Evolutionary conservation across 2,113 vertebrate genomes (phyloP).

Genomic region (Salvelinus fontinalis): DNA sequence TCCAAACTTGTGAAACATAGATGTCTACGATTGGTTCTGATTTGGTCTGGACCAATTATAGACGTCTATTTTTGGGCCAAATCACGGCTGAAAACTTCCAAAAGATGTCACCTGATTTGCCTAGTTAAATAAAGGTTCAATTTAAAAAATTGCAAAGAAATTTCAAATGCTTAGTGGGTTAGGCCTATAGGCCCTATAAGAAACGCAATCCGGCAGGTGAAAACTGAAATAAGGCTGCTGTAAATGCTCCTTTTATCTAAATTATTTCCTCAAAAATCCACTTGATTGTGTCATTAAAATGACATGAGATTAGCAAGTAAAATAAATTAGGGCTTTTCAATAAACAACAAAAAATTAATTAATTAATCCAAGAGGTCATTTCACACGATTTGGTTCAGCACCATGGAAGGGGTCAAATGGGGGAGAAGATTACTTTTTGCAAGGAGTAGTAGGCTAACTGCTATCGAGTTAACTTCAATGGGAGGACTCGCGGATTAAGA

Average conservation of each 20-base stretch:
- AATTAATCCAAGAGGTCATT: slow-evolving; percentile 73
- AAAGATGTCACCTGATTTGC: no score
- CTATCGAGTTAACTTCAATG: slow-evolving; percentile 10
- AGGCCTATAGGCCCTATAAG: no score
- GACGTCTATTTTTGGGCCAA: no score
- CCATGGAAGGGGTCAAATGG: slow-evolving; percentile 61
- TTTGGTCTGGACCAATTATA: no score
- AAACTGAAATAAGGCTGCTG: no score
- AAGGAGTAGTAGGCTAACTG: slow-evolving; percentile 47
- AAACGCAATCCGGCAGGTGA: no score
- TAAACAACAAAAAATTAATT: slow-evolving; percentile 32
- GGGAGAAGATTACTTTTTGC: slow-evolving; percentile 53
- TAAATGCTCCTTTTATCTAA: not conserved
- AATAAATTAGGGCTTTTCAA: slow-evolving; percentile 57
- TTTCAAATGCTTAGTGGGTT: no score
- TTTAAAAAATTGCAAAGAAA: no score
- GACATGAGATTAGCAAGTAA: slow-evolving; percentile 72
- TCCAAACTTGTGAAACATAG: no score
- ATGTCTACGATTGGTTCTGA: no score
- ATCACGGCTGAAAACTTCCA: no score
- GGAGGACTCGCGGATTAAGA: slow-evolving; percentile 8
- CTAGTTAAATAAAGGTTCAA: no score
- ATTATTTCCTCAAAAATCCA: slow-evolving; percentile 22
- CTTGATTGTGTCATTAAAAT: slow-evolving; percentile 70
- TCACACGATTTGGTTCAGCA: slow-evolving; percentile 71